These are phyloP conservation scores for Nebria salina DNA, from an alignment of 2,888 invertebrate species.

Conservation along the genomic window DNA sequence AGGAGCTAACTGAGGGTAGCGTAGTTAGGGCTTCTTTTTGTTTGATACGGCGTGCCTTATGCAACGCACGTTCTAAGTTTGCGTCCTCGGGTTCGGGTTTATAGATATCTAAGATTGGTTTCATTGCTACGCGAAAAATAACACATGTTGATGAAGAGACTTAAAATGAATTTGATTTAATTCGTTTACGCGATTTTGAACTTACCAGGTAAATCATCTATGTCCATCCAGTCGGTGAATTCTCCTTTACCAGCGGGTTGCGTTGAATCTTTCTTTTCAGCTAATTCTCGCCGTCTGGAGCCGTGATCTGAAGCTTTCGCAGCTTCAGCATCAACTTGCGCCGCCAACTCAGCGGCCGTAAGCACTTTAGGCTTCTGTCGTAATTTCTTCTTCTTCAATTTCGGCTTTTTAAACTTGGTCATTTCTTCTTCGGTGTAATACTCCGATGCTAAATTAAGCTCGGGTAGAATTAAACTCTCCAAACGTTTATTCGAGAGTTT, in stretches of 20 bases:
- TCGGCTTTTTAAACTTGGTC: conserved; percentile 89
- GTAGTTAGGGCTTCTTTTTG: conserved; percentile 63
- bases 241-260: conserved; percentile 59
- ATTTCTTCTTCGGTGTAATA: conserved; percentile 88
- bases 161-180: too few relatives aligned
- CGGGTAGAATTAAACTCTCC: conserved; percentile 77
- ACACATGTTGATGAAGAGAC: conserved; percentile 48
- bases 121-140: conserved; percentile 14
- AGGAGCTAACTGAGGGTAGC: conserved; percentile 54
- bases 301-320: conserved; percentile 56
- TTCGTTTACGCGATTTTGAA: conserved; percentile 52
- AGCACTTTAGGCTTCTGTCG: conserved; percentile 69
- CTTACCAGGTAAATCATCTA: conserved; percentile 73
- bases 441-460: conserved; percentile 82
- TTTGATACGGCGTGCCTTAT: conserved; percentile 68
- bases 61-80: conserved; percentile 66
- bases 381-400: conserved; percentile 78
- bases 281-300: conserved; percentile 58
- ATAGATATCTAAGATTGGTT: conserved; percentile 30
- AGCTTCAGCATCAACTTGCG: conserved; percentile 55
- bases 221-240: conserved; percentile 64
- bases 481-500: conserved; percentile 74
- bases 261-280: conserved; percentile 64
- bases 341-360: conserved; percentile 77
- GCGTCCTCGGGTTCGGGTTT: conserved; percentile 70